Evolutionary conservation across 2,888 invertebrate species (phyloP).

Genomic region (Campoplex capitator): DNA sequence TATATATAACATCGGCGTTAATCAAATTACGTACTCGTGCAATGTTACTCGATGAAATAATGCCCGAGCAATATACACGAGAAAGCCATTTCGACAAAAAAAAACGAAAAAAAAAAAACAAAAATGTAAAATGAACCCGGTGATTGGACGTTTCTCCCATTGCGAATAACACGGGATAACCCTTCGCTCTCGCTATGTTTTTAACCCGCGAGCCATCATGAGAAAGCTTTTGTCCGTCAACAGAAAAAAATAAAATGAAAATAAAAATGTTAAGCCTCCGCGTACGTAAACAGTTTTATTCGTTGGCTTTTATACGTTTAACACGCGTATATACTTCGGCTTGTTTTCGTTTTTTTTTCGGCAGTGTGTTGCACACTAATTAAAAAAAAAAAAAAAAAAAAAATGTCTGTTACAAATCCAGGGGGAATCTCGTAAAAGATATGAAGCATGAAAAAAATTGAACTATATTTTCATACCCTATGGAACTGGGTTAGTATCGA

Average conservation of each 20-base stretch:
- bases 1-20: constrained; percentile 35
- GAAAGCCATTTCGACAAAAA: constrained; percentile 34
- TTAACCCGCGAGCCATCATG: constrained; percentile 1
- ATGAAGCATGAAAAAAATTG: constrained; percentile 30
- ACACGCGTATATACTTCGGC: neutral
- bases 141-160: neutral
- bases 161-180: neutral
- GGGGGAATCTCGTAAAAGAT: neutral
- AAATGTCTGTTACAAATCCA: constrained; percentile 5
- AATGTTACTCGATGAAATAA: constrained; percentile 56
- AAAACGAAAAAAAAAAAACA: neutral
- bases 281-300: constrained; percentile 30
- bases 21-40: constrained; percentile 60
- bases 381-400: constrained; percentile 37
- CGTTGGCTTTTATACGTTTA: constrained; percentile 13
- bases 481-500: neutral
- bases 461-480: constrained; percentile 13
- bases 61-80: constrained; percentile 37
- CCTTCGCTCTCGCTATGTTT: constrained; percentile 22
- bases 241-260: constrained; percentile 11
- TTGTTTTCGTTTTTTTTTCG: constrained; percentile 29
- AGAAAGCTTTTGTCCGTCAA: constrained; percentile 23
- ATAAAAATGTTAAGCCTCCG: constrained; percentile 10
- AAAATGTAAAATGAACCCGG: constrained; percentile 26
- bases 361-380: constrained; percentile 33